Evolutionary conservation across 2,797 vertebrate species (phyloP).

Genomic region (Gadopsis bispinosus): DNA sequence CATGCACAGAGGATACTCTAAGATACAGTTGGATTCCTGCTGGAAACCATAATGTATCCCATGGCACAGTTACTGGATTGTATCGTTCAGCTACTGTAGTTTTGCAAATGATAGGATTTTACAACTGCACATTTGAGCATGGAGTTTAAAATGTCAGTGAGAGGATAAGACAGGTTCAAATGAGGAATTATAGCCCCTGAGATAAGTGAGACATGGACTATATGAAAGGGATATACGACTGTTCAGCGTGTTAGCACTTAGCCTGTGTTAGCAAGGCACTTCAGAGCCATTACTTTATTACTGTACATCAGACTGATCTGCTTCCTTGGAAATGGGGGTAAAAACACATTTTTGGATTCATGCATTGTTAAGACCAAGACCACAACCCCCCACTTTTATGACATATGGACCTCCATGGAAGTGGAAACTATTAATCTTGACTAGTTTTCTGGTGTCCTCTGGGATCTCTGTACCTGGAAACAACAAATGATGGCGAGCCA

Average conservation of each 20-base stretch:
- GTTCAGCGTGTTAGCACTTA: not conserved
- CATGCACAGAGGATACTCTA: too few species aligned
- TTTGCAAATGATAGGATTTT: not conserved
- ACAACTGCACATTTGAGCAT: not conserved
- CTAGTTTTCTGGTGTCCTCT: not conserved
- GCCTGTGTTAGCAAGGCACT: not conserved
- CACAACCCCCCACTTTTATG: not conserved
- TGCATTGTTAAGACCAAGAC: conserved; percentile 22
- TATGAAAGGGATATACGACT: not conserved
- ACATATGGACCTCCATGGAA: not conserved
- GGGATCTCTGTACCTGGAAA: conserved; percentile 4
- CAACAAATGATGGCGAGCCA: not conserved
- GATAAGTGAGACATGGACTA: not conserved
- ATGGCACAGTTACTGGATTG: not conserved
- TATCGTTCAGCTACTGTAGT: not conserved
- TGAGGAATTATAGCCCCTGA: not conserved
- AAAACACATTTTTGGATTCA: not conserved
- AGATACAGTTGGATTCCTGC: not conserved
- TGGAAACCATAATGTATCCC: not conserved
- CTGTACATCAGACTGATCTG: not conserved
- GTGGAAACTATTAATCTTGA: conserved; percentile 10
- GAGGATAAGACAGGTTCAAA: not conserved
- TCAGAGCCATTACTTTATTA: not conserved
- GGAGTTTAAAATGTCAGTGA: not conserved
- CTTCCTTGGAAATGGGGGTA: not conserved